Evolutionary conservation across 2,888 invertebrate genomes (phyloP), one percentile per base, ranked within the genome.

Genomic region (Drosophila prolongata): DNA sequence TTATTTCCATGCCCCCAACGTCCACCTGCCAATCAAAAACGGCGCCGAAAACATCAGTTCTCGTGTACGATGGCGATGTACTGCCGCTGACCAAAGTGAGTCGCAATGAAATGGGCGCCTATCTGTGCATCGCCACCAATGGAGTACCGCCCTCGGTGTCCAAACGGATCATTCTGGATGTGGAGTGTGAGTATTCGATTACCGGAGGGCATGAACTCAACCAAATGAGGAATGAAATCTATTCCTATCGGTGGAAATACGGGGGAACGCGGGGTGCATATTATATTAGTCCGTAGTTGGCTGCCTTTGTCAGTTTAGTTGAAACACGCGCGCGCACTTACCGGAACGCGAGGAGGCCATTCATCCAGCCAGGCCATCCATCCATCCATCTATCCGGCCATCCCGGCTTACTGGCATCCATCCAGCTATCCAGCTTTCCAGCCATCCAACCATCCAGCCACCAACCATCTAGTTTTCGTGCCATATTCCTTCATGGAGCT

Each of bases 121-220:
- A 92, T 90, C 87, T 92, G 58, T 92, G 92, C 84, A 92, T 92
- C 76, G 92, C 92, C 78, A 92, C 96, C 89, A 97, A 97, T 91
- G 96, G 97, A 46, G 96, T 97, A 27, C 97, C 97, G 40, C 97
- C 97, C 55, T 97, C 97, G 40, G 97, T 97, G 90, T 97, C 97
- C 93, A 98, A 97, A 93, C 94, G 97, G 91, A 97, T 97, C 93
- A 97, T 96, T 90, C 95, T 97, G 65, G 97, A 97, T 91, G 97
- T 97, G 76, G 97, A 97, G 94, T 97, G 97, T 97, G 89, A 92
- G 92, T 91, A 73, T 56, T 64, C 47, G 40, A 61, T 59, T 13
- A 19, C 5, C 6, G 61, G 30, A 5, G 27, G 14, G 10, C 14
- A 6, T 9, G 30, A 11, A 11, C 55, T 30, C 27, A 38, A 44